phyloP scores from a whole-genome alignment of 2,888 invertebrate genomes.

The Brachyopa scutellaris region DNA sequence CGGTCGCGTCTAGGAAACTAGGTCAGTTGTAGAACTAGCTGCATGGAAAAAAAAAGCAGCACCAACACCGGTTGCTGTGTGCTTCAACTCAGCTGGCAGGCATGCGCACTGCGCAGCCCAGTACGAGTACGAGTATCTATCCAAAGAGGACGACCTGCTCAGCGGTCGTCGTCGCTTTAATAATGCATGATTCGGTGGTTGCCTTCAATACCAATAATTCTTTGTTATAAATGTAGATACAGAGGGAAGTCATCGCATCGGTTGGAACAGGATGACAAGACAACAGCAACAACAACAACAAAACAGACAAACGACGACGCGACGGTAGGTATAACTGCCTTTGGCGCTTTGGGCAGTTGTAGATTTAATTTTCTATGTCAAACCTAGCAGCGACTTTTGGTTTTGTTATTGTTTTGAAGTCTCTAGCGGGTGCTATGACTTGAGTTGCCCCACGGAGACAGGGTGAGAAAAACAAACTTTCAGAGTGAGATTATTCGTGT shows the following conservation, averaged over 20 bases:
- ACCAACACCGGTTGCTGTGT: slow-evolving; percentile 24
- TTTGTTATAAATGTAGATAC: too few relatives aligned
- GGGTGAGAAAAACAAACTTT: slow-evolving; percentile 63
- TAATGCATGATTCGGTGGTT: slow-evolving; percentile 64
- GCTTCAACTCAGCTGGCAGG: slow-evolving; percentile 39
- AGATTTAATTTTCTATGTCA: slow-evolving; percentile 59
- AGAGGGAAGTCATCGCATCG: too few relatives aligned
- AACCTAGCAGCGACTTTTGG: slow-evolving; percentile 27
- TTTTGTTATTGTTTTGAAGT: slow-evolving; percentile 52
- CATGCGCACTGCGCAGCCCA: slow-evolving; percentile 61
- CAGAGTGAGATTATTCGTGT: slow-evolving; percentile 64
- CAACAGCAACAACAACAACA: not conserved
- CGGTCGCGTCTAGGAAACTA: slow-evolving; percentile 80
- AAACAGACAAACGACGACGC: slow-evolving; percentile 16
- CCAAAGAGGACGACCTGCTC: slow-evolving; percentile 66
- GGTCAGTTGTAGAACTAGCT: slow-evolving; percentile 79
- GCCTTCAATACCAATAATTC: slow-evolving; percentile 56
- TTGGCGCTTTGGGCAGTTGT: slow-evolving; percentile 21
- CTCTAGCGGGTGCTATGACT: slow-evolving; percentile 39
- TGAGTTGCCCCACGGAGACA: slow-evolving; percentile 52
- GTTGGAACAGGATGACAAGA: slow-evolving; percentile 49
- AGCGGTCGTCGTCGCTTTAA: slow-evolving; percentile 56
- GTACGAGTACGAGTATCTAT: too few relatives aligned
- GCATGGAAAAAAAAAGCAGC: slow-evolving; percentile 46
- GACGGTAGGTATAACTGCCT: not conserved